Evolutionary conservation across 2,113 vertebrate genomes (phyloP), one percentile per base, ranked within the genome.

Genomic region (Sinocyclocheilus maitianheensis): DNA sequence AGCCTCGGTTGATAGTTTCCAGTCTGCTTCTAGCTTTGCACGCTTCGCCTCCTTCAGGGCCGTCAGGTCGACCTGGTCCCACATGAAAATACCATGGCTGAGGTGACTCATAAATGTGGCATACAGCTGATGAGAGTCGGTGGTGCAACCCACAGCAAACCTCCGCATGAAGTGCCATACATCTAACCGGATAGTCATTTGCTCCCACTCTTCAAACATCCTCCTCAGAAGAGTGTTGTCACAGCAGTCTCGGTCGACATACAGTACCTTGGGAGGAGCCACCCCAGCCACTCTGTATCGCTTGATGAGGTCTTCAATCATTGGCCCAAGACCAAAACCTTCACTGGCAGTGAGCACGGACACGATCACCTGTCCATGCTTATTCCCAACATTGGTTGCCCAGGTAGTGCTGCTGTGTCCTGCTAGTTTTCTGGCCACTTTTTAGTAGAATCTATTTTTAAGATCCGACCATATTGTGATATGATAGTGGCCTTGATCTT

Each of bases 401-500:
- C 22, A 24, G 60, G 60, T 62, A 62, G 53, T 55, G 53, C 60
- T 63, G 60, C n/a, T 4, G 30, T 30, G 30, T 71, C 67, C 24
- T 65, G 63, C 63, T 71, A 37, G 67, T 20, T 37, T 71, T 71
- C 67, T 71, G 67, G 16, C 67, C 7, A 71, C 67, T 71, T 71
- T 69, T 37, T 71, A 9, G 14, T 71, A 37, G 16, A 37, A 71
- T 71, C 26, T 0, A 37, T 71, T 71, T 37, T 71, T 71, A 71
- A 71, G 30, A 71, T 37, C 6, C 6, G 7, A 37, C 30, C 67
- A 71, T 71, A 71, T 71, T 71, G 9, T 20, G 16, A 71, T 71
- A 30, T 71, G 5, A 71, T 71, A 71, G 30, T 9, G 43, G 43
- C 43, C 8, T 46, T 46, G 43, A 46, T 46, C 43, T 46, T 65